Conservation (phyloP, 1,140 invertebrate species). For the Tribolium madens region DNA sequence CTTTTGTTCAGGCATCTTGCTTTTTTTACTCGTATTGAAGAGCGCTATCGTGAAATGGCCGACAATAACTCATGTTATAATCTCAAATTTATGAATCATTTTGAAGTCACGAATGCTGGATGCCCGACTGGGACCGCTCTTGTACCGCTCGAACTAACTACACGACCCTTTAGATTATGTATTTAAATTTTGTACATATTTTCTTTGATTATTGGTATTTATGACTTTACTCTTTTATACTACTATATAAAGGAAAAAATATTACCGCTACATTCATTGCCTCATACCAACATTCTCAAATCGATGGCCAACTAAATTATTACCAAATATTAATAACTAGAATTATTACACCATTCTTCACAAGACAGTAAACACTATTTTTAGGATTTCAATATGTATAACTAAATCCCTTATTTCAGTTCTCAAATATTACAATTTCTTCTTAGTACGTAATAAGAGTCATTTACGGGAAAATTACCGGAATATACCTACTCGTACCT, state of each 20-base stretch:
- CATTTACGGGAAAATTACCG: neutral
- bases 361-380: constrained; percentile 14
- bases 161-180: constrained; percentile 55
- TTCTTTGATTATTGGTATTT: constrained; percentile 53
- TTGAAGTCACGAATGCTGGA: constrained; percentile 54
- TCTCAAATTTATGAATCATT: constrained; percentile 57
- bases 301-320: constrained; percentile 48
- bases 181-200: constrained; percentile 55
- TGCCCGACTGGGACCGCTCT: constrained; percentile 46
- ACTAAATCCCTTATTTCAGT: neutral
- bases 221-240: constrained; percentile 44
- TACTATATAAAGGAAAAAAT: constrained; percentile 31
- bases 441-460: neutral
- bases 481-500: too few species aligned
- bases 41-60: constrained; percentile 54
- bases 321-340: constrained; percentile 36
- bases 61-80: constrained; percentile 56
- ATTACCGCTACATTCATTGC: constrained; percentile 28
- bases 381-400: constrained; percentile 16
- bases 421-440: neutral
- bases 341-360: constrained; percentile 32
- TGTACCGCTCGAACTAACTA: constrained; percentile 48
- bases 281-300: constrained; percentile 43
- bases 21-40: constrained; percentile 42
- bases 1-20: constrained; percentile 28